Evolutionary conservation across 2,888 invertebrate species (phyloP), one percentile per base, ranked within the genome.

Genomic region (Euplexia lucipara): DNA sequence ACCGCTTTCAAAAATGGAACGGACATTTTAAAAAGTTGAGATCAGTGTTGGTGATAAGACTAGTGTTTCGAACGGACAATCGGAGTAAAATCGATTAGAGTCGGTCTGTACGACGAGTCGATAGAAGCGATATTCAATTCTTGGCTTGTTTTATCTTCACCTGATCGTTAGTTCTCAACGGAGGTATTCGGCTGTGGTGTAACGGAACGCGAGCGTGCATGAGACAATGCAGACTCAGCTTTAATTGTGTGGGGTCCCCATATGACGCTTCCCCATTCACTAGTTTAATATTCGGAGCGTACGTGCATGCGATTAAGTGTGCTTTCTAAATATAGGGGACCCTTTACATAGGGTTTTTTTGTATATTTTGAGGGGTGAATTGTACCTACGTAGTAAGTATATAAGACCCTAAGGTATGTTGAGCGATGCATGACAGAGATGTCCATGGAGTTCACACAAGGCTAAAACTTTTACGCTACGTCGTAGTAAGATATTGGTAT

Each of bases 281-380:
- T 79, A 86, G 85, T 92, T 93, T 92, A 94, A 94, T 94, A 94
- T 94, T 94, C 91, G 82, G 82, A 89, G 89, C 90, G 91, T 88
- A 89, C 92, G 90, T 90, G 92, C 89, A 90, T 87, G 91, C 93
- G 92, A 93, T 94, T 93, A 93, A 94, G 92, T 91, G 89, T 91
- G 91, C 93, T 91, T 91, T 91, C 90, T 91, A 93, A 94, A 94
- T 92, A 93, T 91, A 92, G 92, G 93, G 92, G 82, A 88, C 82
- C 88, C 82, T 88, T 85, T 90, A 94, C 86, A 91, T 94, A 91
- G 87, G 12, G 82, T 79, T 92, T 85, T 92, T 92, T 92, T 30
- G 52, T 20, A 90, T 91, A 82, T 91, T 88, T 64, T 71, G 86
- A 90, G 86, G 94, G 94, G 92, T 91, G 86, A 86, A 82, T 78